Evolutionary conservation across 2,888 invertebrate species (phyloP), one percentile per base, ranked within the genome.

Genomic region (Phoenoteleia sp.): DNA sequence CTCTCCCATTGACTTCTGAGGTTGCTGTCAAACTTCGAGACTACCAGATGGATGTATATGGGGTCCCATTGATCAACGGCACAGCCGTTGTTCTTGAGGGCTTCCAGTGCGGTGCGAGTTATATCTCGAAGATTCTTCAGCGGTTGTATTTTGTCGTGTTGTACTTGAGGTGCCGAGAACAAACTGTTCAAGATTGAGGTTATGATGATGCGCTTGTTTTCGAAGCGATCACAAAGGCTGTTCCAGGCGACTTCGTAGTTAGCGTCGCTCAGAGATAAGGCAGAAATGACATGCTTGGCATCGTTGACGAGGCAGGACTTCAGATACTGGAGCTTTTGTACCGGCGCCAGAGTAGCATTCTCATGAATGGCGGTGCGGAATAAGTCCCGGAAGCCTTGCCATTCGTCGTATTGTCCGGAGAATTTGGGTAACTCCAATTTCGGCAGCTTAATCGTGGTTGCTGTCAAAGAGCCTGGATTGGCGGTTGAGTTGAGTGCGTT

Each of bases 141-240:
- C n/a, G 39, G 39, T 1, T 3, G 9, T 1, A 60, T 3, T 2
- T 39, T 39, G 6, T 60, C 60, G 2, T 21, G n/a, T 13, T 5
- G 15, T 4, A 64, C 27, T 1, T 45, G 9, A 6, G 45, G 27
- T 3, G 45, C 1, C 2, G 45, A 2, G 27, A 29, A 17, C 15
- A 64, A 39, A 15, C 45, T 64, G 23, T 45, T 64, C 17, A 64
- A 45, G 7, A 45, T 17, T 7, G 45, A 45, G n/a, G 62, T 27
- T 2, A 45, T 27, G 5, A 64, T 45, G 15, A 64, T 25, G 9
- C 62, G 62, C 9, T 15, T 25, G 19, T 64, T 64, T 4, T 64
- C 62, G 17, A 45, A 64, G 2, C 27, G 7, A 5, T 27, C 6
- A 27, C 6, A 27, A 27, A 3, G 27, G 27, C 27, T n/a, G n/a